Evolutionary conservation across 2,113 vertebrate genomes (phyloP).

Genomic region (Mesembrinibis cayennensis): DNA sequence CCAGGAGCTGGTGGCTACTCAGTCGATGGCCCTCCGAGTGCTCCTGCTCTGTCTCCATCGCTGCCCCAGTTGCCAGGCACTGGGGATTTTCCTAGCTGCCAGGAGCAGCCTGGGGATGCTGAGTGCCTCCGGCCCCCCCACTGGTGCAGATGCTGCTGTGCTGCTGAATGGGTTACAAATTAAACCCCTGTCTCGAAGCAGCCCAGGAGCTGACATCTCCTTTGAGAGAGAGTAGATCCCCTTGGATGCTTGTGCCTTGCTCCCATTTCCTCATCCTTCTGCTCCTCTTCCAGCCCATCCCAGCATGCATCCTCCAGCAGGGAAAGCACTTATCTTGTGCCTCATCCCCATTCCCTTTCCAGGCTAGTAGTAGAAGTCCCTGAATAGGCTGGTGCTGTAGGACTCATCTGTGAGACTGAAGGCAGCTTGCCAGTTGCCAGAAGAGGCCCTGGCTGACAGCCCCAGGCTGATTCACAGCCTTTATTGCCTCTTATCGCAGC

Average conservation of each 20-base stretch:
- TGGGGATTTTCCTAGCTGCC: neutral
- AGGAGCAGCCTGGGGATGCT: neutral
- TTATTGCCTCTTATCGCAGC: neutral
- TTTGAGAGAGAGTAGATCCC: neutral
- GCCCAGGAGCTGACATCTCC: neutral
- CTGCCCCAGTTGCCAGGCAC: neutral
- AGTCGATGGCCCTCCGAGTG: rapidly evolving
- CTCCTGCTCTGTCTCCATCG: neutral
- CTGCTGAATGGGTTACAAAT: neutral
- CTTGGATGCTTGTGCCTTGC: neutral
- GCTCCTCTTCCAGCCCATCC: neutral
- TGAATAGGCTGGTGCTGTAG: neutral
- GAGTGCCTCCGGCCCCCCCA: neutral
- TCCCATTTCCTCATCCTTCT: neutral
- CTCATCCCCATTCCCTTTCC: neutral
- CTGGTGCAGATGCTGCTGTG: neutral
- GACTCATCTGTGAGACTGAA: neutral
- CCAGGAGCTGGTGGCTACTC: neutral
- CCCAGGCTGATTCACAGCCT: neutral
- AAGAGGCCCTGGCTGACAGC: neutral
- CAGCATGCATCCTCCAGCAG: neutral
- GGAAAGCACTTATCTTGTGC: neutral
- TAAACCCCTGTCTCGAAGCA: neutral
- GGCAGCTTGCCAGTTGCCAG: neutral
- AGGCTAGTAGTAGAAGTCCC: neutral